Percentiles rank a stretch among this genome's conserved stretches.
These are phyloP conservation scores for Agrotis segetum DNA, from an alignment of 2,888 invertebrate genomes.

Conservation along the genomic window DNA sequence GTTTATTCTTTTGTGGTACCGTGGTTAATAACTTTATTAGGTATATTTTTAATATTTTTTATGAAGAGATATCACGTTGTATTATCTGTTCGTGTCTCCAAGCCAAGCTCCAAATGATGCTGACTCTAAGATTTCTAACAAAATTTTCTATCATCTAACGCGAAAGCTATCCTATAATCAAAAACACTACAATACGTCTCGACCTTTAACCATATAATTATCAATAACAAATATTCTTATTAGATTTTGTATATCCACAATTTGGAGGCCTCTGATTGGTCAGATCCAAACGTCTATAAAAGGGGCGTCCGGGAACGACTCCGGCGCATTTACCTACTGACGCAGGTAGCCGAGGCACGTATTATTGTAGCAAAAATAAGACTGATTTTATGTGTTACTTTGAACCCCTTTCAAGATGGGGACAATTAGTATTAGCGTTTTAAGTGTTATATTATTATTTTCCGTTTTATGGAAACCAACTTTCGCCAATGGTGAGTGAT, in stretches of 20 bases:
- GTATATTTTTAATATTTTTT: neutral
- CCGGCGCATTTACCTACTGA: conserved; percentile 82
- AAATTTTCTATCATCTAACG: conserved; percentile 6
- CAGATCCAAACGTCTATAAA: conserved; percentile 77
- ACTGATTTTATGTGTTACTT: conserved; percentile 83
- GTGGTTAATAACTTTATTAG: no score
- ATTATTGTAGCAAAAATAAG: conserved; percentile 80
- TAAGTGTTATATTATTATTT: conserved; percentile 84
- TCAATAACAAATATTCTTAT: conserved; percentile 62
- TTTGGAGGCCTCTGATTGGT: conserved; percentile 58
- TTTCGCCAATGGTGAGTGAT: conserved; percentile 79
- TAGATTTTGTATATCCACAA: conserved; percentile 61
- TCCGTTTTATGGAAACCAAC: conserved; percentile 88
- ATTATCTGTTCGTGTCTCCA: neutral
- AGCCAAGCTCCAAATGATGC: neutral
- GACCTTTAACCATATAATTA: conserved; percentile 59
- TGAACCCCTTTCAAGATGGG: conserved; percentile 85
- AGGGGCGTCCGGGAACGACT: conserved; percentile 58
- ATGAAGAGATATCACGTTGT: neutral
- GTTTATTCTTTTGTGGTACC: no score
- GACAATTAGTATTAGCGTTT: conserved; percentile 82
- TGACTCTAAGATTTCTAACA: neutral
- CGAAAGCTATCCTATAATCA: conserved; percentile 46
- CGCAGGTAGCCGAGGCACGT: conserved; percentile 79
- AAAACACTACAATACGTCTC: conserved; percentile 44